Evolutionary conservation across 1,140 invertebrate genomes (phyloP), one percentile per base, ranked within the genome.

Genomic region (Tetragnatha versicolor): DNA sequence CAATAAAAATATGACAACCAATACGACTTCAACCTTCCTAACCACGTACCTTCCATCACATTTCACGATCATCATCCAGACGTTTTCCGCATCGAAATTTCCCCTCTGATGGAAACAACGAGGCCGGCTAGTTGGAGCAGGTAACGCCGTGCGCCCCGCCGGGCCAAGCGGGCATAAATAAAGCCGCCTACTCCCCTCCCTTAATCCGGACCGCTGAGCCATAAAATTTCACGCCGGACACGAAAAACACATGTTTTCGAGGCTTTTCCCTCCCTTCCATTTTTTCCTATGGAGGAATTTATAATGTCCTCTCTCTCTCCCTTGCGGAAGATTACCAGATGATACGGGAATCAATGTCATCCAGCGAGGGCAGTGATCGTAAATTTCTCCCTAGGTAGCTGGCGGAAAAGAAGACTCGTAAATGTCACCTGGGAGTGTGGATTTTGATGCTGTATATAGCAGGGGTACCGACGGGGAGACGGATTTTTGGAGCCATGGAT

Each of bases 301-400:
- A 75, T 75, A 49, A 63, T 27, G 51, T 58, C 37, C 53, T 27
- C 42, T 63, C 7, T 12, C 2, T 25, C 55, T 42, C 55, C 42
- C 72, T 42, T 55, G 27, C 42, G 27, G 25, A 25, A 75, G 72
- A 75, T 75, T 75, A 63, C 72, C 25, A 22, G 45, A 29, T 39
- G 72, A 75, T 75, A 75, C 7, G 39, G 72, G 72, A 75, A 75
- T 75, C 72, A 75, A 61, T 63, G 72, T 75, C 72, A 75, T 14
- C 55, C 25, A 25, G 39, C 17, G 17, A 37, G 33, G 29, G 20
- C 72, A 35, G 1, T 29, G n/a, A 27, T 63, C 58, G 33, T 75
- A 75, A 75, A 75, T 75, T 49, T 53, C 37, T 49, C 10, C 49
- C 31, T 31, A n/a, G 25, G 25, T 51, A n/a, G 7, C 49, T 42